Conservation (phyloP, 2,113 vertebrate species). For the Narcine bancroftii region DNA sequence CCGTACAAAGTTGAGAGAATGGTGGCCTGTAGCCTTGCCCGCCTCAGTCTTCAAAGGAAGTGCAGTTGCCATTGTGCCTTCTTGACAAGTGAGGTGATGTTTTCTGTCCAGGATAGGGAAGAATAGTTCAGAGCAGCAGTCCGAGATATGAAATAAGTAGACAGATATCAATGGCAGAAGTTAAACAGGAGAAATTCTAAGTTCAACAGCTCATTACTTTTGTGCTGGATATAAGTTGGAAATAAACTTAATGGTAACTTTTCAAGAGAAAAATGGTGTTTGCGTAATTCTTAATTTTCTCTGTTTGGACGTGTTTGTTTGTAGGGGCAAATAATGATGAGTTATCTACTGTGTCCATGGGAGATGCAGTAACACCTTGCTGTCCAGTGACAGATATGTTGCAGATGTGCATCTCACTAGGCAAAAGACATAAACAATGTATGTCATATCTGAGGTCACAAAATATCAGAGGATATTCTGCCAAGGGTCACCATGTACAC, state of each 20-base stretch:
- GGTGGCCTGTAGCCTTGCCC: too few species aligned
- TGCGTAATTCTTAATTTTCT: background rate
- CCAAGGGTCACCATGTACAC: background rate
- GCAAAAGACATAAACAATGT: conserved; percentile 7
- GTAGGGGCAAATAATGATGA: background rate
- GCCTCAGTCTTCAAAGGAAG: too few species aligned
- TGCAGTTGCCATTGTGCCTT: too few species aligned
- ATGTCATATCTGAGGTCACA: background rate
- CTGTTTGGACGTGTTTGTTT: background rate
- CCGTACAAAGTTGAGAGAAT: too few species aligned
- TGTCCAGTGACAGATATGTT: background rate
- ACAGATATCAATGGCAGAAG: background rate
- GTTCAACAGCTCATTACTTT: background rate
- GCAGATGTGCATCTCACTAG: background rate
- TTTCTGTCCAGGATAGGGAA: too few species aligned
- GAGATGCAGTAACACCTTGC: background rate
- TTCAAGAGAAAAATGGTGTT: background rate
- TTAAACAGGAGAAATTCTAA: background rate
- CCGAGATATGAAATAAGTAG: conserved; percentile 5
- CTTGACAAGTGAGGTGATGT: too few species aligned
- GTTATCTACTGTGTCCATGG: background rate
- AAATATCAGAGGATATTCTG: conserved; percentile 11
- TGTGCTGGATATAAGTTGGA: background rate
- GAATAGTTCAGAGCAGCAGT: background rate
- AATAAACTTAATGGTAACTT: background rate